These are phyloP conservation scores for Pogonognathellus flavescens DNA, from an alignment of 1,140 invertebrate genomes.

Conservation along the genomic window DNA sequence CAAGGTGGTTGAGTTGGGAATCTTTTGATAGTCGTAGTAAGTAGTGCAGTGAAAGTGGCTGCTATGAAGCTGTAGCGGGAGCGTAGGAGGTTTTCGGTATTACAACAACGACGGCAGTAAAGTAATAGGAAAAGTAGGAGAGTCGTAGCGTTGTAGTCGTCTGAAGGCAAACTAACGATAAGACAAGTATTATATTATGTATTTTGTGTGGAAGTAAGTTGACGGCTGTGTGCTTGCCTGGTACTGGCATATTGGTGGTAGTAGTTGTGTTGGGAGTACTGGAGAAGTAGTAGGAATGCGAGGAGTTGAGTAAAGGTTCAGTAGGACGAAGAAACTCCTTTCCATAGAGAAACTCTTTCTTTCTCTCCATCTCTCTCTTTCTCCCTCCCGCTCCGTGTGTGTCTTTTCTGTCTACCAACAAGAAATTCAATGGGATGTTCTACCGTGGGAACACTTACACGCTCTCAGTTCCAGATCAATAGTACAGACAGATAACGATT, in stretches of 20 bases:
- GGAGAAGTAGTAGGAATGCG: too few relatives aligned
- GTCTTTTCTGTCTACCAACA: not conserved
- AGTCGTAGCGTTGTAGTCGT: not conserved
- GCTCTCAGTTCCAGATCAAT: conserved; percentile 48
- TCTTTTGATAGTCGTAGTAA: too few relatives aligned
- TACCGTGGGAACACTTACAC: conserved; percentile 49
- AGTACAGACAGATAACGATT: conserved; percentile 55
- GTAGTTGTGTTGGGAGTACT: too few relatives aligned
- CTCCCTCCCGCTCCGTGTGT: not conserved
- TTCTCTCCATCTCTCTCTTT: not conserved
- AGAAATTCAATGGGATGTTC: conserved; percentile 45
- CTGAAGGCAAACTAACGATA: not conserved
- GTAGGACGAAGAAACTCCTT: conserved; percentile 6
- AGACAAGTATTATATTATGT: not conserved
- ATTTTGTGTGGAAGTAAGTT: not conserved
- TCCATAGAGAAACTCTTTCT: conserved; percentile 13
- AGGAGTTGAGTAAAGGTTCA: not conserved
- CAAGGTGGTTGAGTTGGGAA: too few relatives aligned
- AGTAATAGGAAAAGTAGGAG: too few relatives aligned
- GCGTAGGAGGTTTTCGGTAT: too few relatives aligned
- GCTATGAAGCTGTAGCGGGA: too few relatives aligned
- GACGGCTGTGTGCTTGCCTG: not conserved
- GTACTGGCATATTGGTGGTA: too few relatives aligned
- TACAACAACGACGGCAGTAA: too few relatives aligned
- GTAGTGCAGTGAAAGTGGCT: too few relatives aligned